Conservation (phyloP, 2,888 invertebrate species). For the Agrotis exclamationis region DNA sequence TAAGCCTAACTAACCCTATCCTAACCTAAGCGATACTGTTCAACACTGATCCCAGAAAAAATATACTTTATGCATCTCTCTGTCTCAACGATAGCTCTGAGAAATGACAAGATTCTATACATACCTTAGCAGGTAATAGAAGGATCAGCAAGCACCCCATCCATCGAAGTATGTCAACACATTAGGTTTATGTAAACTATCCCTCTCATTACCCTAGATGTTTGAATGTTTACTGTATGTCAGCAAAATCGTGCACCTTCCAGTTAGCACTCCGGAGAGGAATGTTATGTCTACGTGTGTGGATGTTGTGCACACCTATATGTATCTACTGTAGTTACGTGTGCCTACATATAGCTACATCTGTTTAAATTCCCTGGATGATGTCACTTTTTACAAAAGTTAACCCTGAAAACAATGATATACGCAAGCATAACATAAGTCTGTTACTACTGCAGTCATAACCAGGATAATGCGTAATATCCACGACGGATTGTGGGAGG, state of each 20-base stretch:
- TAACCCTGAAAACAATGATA: neutral
- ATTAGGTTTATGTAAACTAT: slow-evolving; percentile 52
- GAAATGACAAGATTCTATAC: slow-evolving; percentile 56
- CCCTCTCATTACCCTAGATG: slow-evolving; percentile 33
- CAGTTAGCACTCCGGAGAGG: neutral
- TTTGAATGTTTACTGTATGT: slow-evolving; percentile 28
- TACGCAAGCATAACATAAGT: neutral
- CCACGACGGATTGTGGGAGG: neutral
- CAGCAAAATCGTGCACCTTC: slow-evolving; percentile 27
- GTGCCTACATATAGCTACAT: too few species aligned
- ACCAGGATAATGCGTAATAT: too few species aligned
- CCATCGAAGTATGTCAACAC: slow-evolving; percentile 66
- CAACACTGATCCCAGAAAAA: slow-evolving; percentile 49
- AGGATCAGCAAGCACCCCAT: slow-evolving; percentile 73
- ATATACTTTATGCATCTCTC: slow-evolving; percentile 65
- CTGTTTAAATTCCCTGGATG: neutral
- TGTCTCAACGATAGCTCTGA: slow-evolving; percentile 71
- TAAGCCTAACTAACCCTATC: slow-evolving; percentile 31
- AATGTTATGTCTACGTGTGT: neutral
- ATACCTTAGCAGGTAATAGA: slow-evolving; percentile 71
- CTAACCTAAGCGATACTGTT: slow-evolving; percentile 44
- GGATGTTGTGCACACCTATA: slow-evolving; percentile 1
- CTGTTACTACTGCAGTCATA: too few species aligned
- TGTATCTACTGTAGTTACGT: neutral
- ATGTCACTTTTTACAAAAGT: slow-evolving; percentile 7